These are phyloP conservation scores for Zeuzera pyrina DNA, from an alignment of 2,888 invertebrate species.

Conservation along the genomic window DNA sequence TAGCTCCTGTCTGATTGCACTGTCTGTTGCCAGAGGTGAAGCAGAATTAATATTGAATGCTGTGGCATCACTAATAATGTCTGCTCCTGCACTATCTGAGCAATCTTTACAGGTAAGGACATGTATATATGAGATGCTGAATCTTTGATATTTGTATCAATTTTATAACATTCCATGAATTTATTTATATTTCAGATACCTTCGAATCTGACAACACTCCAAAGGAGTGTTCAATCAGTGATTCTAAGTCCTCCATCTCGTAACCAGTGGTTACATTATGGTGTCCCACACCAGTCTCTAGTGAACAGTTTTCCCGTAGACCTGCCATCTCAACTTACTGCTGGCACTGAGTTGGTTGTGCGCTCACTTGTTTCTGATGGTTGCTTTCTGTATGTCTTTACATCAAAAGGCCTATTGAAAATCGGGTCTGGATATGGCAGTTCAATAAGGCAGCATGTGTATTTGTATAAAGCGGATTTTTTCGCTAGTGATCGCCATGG, in stretches of 20 bases:
- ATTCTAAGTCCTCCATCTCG: conserved; percentile 86
- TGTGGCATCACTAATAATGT: conserved; percentile 90
- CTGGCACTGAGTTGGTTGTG: conserved; percentile 50
- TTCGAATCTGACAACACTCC: conserved; percentile 85
- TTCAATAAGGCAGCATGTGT: conserved; percentile 92
- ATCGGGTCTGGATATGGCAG: conserved; percentile 96
- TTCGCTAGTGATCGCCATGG: conserved; percentile 86
- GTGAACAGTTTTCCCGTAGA: conserved; percentile 78
- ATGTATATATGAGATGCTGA: neutral
- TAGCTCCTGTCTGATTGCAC: conserved; percentile 91
- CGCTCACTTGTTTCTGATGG: conserved; percentile 90
- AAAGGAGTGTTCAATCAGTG: conserved; percentile 91
- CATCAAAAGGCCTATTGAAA: conserved; percentile 89
- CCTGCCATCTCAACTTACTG: conserved; percentile 37
- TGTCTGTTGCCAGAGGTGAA: conserved; percentile 94
- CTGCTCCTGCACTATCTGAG: conserved; percentile 80
- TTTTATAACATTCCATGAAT: conserved; percentile 3
- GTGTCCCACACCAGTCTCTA: conserved; percentile 84
- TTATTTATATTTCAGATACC: conserved; percentile 76
- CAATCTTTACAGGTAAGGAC: conserved; percentile 82
- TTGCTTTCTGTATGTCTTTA: conserved; percentile 88
- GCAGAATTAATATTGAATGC: conserved; percentile 92
- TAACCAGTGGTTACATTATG: conserved; percentile 92
- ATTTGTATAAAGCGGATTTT: conserved; percentile 84
- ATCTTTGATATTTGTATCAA: neutral